These are phyloP conservation scores for Hylyphantes graminicola DNA, from an alignment of 1,140 invertebrate species.

Conservation along the genomic window DNA sequence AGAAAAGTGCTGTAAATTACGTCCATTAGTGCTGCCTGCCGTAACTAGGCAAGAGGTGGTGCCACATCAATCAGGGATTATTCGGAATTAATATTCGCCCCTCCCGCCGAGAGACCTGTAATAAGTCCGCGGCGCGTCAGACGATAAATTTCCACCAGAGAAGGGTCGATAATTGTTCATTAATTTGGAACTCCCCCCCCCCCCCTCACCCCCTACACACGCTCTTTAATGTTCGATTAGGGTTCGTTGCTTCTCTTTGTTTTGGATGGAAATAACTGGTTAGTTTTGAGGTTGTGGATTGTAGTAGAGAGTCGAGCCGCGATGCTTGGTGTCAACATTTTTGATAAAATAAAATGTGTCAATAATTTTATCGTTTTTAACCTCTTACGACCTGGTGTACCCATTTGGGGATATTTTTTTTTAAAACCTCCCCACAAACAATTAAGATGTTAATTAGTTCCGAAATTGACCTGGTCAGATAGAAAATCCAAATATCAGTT, in stretches of 20 bases:
- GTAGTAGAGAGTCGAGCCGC: background rate
- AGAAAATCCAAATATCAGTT: too few relatives aligned
- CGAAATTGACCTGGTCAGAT: too few relatives aligned
- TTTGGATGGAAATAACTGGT: background rate
- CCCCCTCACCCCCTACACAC: background rate
- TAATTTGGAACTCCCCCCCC: constrained; percentile 29
- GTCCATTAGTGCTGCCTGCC: constrained; percentile 35
- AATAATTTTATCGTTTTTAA: too few relatives aligned
- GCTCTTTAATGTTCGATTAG: background rate
- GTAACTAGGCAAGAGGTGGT: background rate
- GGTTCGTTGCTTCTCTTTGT: background rate
- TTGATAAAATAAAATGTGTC: too few relatives aligned
- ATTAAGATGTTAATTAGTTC: too few relatives aligned
- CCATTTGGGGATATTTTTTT: too few relatives aligned
- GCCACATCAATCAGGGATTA: constrained; percentile 50
- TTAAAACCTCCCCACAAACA: too few relatives aligned
- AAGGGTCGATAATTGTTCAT: constrained; percentile 59
- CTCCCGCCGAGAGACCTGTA: constrained; percentile 45
- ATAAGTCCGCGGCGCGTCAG: constrained; percentile 35
- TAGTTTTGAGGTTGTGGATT: background rate
- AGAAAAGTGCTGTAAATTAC: constrained; percentile 38
- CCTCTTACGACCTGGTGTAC: background rate
- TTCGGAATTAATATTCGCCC: constrained; percentile 57
- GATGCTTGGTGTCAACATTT: background rate
- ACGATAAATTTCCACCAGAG: constrained; percentile 43